A percentile compares a stretch with the other conserved stretches of the same genome.
phyloP scores from a whole-genome alignment of 2,797 vertebrate species.

The Iguana delicatissima region DNA sequence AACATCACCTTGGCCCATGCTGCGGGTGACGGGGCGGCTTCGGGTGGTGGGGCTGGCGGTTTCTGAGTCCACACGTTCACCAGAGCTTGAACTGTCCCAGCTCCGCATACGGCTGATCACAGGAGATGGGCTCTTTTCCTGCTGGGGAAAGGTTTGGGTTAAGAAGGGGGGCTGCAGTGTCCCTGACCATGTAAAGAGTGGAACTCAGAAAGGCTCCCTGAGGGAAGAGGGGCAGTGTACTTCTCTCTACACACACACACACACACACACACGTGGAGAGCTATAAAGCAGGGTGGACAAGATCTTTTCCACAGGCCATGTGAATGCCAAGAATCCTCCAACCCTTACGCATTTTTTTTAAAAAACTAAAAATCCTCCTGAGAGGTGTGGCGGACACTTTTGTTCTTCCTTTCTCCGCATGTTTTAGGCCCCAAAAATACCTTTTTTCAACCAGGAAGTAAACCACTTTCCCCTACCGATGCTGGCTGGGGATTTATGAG shows the following conservation, averaged over 20 bases:
- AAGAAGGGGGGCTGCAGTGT: accelerated
- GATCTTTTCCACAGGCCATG: too few relatives aligned
- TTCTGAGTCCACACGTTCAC: constrained; percentile 81
- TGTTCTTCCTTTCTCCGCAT: too few relatives aligned
- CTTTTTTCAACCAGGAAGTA: too few relatives aligned
- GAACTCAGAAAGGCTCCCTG: neutral
- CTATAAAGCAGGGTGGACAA: too few relatives aligned
- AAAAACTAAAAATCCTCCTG: too few relatives aligned
- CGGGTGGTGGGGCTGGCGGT: constrained; percentile 77
- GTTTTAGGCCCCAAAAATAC: too few relatives aligned
- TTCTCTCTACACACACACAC: neutral
- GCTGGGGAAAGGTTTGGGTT: too few relatives aligned
- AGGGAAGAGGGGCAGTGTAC: neutral
- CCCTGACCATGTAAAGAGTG: neutral
- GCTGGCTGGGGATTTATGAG: neutral
- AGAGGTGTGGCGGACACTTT: too few relatives aligned
- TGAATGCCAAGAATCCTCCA: too few relatives aligned
- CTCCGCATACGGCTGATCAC: constrained; percentile 81
- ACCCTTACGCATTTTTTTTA: too few relatives aligned
- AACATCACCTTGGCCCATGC: constrained; percentile 87
- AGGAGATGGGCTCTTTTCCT: constrained; percentile 81
- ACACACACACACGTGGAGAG: neutral
- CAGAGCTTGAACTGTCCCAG: constrained; percentile 85
- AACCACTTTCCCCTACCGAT: too few relatives aligned
- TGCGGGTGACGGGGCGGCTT: constrained; percentile 87